These are phyloP conservation scores for Aeoliscus strigatus DNA, from an alignment of 2,797 vertebrate species.

Conservation along the genomic window DNA sequence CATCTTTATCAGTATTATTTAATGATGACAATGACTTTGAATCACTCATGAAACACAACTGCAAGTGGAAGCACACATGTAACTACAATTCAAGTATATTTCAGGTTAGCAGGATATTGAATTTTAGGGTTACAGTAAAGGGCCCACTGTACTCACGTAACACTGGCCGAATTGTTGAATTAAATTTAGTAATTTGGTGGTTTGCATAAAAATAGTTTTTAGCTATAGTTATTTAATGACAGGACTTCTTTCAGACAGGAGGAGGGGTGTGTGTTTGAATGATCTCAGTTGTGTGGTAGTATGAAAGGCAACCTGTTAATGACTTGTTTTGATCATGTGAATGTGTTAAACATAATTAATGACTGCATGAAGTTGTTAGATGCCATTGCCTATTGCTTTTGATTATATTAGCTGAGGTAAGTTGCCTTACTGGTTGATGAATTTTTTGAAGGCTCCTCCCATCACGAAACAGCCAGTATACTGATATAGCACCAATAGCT, in stretches of 20 bases:
- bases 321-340: background rate
- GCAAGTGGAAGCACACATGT: conserved; percentile 1
- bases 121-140: background rate
- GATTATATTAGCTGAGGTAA: too few species aligned
- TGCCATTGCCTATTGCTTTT: too few species aligned
- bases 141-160: background rate
- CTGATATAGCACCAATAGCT: background rate
- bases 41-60: background rate
- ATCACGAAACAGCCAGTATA: too few species aligned
- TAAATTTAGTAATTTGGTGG: too few species aligned
- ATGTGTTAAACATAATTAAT: background rate
- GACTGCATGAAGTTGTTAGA: background rate
- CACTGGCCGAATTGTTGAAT: too few species aligned
- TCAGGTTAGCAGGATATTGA: too few species aligned
- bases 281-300: background rate
- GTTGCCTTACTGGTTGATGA: too few species aligned
- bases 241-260: background rate
- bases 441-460: too few species aligned
- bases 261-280: background rate
- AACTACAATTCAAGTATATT: too few species aligned
- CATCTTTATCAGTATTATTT: background rate
- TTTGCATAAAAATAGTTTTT: too few species aligned
- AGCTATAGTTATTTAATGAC: too few species aligned
- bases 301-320: background rate
- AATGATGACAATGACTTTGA: background rate